Base-by-base conservation (phyloP, 2,797 vertebrate genomes). In the Danio aesculapii region DNA sequence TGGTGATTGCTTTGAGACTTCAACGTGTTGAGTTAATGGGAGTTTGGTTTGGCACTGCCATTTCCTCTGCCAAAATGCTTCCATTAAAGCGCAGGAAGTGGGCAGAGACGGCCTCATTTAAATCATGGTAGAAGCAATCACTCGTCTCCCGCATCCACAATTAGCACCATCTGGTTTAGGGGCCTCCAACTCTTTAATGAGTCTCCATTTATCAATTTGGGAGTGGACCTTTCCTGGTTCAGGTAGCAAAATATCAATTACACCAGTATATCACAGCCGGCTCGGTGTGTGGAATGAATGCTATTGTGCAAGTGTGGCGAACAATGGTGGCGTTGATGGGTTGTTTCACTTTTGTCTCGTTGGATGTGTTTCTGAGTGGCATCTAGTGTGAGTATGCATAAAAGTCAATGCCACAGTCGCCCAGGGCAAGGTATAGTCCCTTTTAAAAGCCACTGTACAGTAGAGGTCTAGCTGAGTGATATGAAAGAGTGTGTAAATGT, bases 101-200 rank as follows among this genome's bases (percentile, higher is more conserved):
- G 83, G 82, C 83, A 86, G 84, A 80, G 70, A 85, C 69, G 71
- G 85, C 75, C 84, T 84, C 77, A 67, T 83, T 84, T 76, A 86
- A 84, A 81, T 83, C 77, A 83, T 75, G 78, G 86, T 86, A 84
- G 86, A 84, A 87, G 84, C 85, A 86, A 87, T 85, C 84, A 85
- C 82, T 86, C 77, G 83, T 82, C 84, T 87, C 85, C 87, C 73
- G 83, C 87, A 74, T 87, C 84, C 85, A 79, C 84, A 87, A 87
- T 87, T 84, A 85, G 77, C 62, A 77, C 85, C 87, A 89, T 89
- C 87, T 89, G 88, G 84, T 86, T 89, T 81, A 81, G 75, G 81
- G 76, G 84, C 77, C 85, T 85, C 79, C 81, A 84, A 86, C 85
- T 75, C 81, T 82, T 84, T 84, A 84, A 85, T 84, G 81, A 79